Conservation (phyloP, 2,888 invertebrate species). For the Pollenia angustigena region DNA sequence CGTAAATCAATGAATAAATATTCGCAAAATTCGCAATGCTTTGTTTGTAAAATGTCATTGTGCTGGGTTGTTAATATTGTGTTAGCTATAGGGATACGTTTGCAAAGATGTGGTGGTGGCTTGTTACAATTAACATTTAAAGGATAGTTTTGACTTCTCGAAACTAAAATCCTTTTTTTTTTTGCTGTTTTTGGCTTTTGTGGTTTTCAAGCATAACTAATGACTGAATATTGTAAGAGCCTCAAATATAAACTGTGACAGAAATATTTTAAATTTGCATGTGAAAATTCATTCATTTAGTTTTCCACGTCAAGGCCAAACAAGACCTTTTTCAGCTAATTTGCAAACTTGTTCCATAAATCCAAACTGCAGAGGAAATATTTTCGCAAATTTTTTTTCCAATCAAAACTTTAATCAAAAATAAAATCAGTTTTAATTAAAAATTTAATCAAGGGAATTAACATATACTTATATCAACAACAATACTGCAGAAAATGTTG, state of each 20-base stretch:
- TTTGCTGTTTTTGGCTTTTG: slow-evolving; percentile 13
- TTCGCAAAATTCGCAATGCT: slow-evolving; percentile 60
- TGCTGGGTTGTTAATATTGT: neutral
- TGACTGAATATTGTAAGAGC: slow-evolving; percentile 12
- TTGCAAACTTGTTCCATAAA: too few relatives aligned
- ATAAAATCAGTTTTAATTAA: too few relatives aligned
- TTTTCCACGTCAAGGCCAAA: neutral
- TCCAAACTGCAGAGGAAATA: too few relatives aligned
- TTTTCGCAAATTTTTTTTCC: too few relatives aligned
- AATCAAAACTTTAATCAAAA: too few relatives aligned
- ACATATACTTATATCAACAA: too few relatives aligned
- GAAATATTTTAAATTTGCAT: slow-evolving; percentile 29
- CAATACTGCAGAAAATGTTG: too few relatives aligned
- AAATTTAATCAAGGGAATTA: too few relatives aligned
- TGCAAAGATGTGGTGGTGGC: slow-evolving; percentile 3
- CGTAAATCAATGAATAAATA: slow-evolving; percentile 67
- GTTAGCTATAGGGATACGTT: slow-evolving; percentile 8
- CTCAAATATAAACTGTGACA: slow-evolving; percentile 25
- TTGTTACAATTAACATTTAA: slow-evolving; percentile 38
- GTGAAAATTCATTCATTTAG: slow-evolving; percentile 23
- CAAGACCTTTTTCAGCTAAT: too few relatives aligned
- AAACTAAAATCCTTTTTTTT: slow-evolving; percentile 2
- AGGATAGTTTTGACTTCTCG: slow-evolving; percentile 30
- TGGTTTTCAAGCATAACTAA: slow-evolving; percentile 56
- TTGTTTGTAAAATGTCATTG: slow-evolving; percentile 54